Percentiles rank a stretch among this genome's conserved stretches.
Conservation (phyloP, 2,797 vertebrate species). For the Heteromormyrus szaboi region DNA sequence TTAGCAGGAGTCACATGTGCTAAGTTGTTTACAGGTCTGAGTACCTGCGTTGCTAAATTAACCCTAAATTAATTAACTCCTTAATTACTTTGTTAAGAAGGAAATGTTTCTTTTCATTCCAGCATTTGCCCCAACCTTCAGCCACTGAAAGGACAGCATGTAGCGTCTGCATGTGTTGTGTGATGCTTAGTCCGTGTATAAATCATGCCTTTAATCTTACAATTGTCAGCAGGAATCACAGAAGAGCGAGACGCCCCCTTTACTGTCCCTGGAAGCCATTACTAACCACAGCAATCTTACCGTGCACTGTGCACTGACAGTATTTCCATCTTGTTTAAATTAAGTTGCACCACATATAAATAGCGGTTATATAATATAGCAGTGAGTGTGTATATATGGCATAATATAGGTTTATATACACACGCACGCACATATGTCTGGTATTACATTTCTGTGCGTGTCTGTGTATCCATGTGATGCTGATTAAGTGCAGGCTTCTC, state of each 20-base stretch:
- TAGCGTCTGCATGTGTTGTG: background rate
- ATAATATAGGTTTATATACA: background rate
- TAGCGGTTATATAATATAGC: background rate
- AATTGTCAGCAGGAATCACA: conserved; percentile 48
- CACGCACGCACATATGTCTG: background rate
- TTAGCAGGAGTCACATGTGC: background rate
- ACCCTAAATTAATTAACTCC: background rate
- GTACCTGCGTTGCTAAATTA: background rate
- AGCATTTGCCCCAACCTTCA: background rate
- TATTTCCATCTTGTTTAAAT: conserved; percentile 8
- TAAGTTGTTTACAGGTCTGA: background rate
- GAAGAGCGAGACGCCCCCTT: conserved; percentile 42
- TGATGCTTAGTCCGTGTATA: conserved; percentile 32
- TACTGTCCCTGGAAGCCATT: conserved; percentile 34
- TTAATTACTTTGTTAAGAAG: background rate
- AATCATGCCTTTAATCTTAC: conserved; percentile 52
- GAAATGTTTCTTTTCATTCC: background rate
- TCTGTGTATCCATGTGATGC: background rate
- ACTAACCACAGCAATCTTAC: conserved; percentile 54
- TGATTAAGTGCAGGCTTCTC: background rate
- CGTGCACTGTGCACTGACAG: conserved; percentile 58
- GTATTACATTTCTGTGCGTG: background rate
- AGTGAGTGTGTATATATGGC: background rate
- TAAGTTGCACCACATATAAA: conserved; percentile 9
- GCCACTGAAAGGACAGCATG: background rate